phyloP scores from a whole-genome alignment of 1,140 invertebrate genomes.

The Platyscapa corneri region DNA sequence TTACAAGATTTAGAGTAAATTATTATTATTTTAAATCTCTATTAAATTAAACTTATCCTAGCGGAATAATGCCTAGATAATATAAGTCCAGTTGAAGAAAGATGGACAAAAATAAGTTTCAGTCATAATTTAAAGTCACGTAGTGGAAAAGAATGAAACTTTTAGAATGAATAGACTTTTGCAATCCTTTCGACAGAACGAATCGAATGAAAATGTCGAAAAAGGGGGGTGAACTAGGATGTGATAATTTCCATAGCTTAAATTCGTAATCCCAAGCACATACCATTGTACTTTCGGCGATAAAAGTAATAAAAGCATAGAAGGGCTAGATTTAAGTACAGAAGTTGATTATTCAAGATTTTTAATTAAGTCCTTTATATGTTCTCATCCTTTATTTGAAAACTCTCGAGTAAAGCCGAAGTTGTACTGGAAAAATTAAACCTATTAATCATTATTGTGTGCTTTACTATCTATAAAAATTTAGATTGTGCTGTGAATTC shows the following conservation, averaged over 20 bases:
- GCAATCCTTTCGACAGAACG: conserved; percentile 13
- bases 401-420: not conserved
- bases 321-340: not conserved
- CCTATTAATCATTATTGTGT: no score
- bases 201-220: conserved; percentile 32
- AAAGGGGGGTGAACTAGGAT: not conserved
- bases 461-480: no score
- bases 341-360: not conserved
- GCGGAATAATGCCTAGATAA: conserved; percentile 17
- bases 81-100: conserved; percentile 25
- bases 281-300: conserved; percentile 17
- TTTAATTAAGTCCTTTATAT: conserved; percentile 15
- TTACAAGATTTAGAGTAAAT: conserved; percentile 4
- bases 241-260: conserved; percentile 45
- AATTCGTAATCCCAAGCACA: conserved; percentile 41
- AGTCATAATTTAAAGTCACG: conserved; percentile 45
- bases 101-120: conserved; percentile 19
- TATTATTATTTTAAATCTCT: not conserved
- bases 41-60: conserved; percentile 20
- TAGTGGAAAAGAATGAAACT: conserved; percentile 19
- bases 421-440: not conserved
- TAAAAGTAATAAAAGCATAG: not conserved
- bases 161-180: conserved; percentile 39
- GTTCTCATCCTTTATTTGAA: not conserved
- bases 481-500: no score